Base-by-base conservation (phyloP, 2,113 vertebrate genomes). In the Trogon melanurus region DNA sequence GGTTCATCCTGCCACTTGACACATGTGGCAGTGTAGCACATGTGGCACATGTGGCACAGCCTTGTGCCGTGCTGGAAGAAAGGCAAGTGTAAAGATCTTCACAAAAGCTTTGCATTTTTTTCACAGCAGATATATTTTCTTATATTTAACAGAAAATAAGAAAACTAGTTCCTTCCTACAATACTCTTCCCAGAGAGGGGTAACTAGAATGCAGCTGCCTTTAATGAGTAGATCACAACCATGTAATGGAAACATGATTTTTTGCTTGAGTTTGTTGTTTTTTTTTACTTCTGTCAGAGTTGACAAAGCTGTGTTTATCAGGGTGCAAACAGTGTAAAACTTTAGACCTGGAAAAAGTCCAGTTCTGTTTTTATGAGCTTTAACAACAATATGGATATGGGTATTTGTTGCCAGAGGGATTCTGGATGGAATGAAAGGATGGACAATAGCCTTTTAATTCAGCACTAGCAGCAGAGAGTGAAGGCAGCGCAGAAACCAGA, bases 71-170 rank as follows among this genome's bases (percentile, higher is more conserved):
- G 16, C 48, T 45, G 34, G 26, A 53, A 57, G 82, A 47, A 23
- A 61, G 51, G 19, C 20, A 64, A 79, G 69, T 16, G 14, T 44
- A 25, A 38, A 61, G 61, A 45, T 32, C 47, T 61, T 34, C 75
- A 78, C 80, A 86, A 94, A 44, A 22, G 19, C 54, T 54, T 64
- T 78, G 87, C 74, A 72, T 61, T 65, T 91, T 95, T 95, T 93
- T 34, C 94, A 87, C 84, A 73, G 62, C 27, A 23, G 34, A 58
- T 25, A 16, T 2, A 27, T 41, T 45, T 84, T 69, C 27, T 60
- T 73, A 30, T 16, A 56, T 47, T 73, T 56, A 65, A 13, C 47
- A 85, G 80, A 83, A 87, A 91, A 87, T 53, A 85, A 75, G 82
- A 66, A 51, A 61, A 62, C 17, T 2, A 38, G 41, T 96, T 96